Evolutionary conservation across 2,113 vertebrate species (phyloP).

Genomic region (Pomatostomus ruficeps): DNA sequence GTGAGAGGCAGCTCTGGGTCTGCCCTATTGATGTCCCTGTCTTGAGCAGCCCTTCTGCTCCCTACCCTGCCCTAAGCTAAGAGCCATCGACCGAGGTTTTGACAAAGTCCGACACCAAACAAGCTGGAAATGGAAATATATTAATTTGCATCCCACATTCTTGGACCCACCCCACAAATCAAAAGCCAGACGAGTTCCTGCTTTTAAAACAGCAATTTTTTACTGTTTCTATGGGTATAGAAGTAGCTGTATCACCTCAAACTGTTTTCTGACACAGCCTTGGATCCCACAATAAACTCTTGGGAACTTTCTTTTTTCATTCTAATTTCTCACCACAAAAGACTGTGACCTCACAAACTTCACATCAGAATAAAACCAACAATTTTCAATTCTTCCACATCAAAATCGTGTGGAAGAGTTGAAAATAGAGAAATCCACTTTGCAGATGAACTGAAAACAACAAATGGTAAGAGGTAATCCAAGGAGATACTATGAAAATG

Average conservation of each 20-base stretch:
- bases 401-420: accelerated
- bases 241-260: background rate
- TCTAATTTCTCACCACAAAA: background rate
- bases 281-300: background rate
- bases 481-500: background rate
- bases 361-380: background rate
- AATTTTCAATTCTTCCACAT: too few species aligned
- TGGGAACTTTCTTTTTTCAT: background rate
- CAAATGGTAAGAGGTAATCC: background rate
- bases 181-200: background rate
- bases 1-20: background rate
- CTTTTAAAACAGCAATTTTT: background rate
- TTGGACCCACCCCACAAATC: background rate
- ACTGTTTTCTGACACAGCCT: background rate
- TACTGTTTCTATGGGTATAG: background rate
- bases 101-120: background rate
- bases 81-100: background rate
- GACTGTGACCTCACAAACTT: background rate
- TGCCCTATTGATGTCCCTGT: background rate
- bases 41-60: background rate
- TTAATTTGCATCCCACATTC: background rate
- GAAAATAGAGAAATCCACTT: background rate
- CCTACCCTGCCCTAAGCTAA: background rate
- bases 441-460: background rate
- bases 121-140: background rate